phyloP scores from a whole-genome alignment of 2,797 vertebrate genomes.

The Karalla daura region DNA sequence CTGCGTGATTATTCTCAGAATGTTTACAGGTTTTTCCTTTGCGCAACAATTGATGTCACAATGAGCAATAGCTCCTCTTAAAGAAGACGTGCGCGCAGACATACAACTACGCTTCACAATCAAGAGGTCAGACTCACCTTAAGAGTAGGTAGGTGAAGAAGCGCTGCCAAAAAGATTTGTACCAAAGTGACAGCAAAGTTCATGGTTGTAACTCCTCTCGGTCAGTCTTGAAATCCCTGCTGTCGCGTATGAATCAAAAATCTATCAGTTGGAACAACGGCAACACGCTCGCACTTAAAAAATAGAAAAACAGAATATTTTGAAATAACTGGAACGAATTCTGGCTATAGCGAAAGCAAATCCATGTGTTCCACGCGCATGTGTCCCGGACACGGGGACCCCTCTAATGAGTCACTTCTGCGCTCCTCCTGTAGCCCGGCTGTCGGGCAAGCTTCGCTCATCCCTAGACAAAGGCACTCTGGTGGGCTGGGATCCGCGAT shows the following conservation, averaged over 20 bases:
- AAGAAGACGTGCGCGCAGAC: no score
- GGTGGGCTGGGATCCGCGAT: constrained; percentile 58
- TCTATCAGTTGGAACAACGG: not conserved
- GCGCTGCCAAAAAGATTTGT: constrained; percentile 87
- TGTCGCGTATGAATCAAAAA: constrained; percentile 18
- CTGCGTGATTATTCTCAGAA: not conserved
- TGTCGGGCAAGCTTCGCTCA: constrained; percentile 52
- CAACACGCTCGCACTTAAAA: not conserved
- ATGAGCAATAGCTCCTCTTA: no score
- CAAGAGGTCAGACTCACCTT: constrained; percentile 82
- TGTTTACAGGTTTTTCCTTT: no score
- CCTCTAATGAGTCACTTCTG: constrained; percentile 24
- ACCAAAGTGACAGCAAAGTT: constrained; percentile 92
- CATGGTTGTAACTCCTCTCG: constrained; percentile 87
- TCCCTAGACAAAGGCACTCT: constrained; percentile 55
- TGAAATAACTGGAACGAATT: constrained; percentile 36
- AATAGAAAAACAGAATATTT: constrained; percentile 9
- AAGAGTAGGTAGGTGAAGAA: constrained; percentile 88
- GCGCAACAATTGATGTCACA: not conserved
- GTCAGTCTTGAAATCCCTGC: constrained; percentile 50
- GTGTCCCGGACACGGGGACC: constrained; percentile 57
- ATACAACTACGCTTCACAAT: no score
- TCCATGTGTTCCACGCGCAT: constrained; percentile 69
- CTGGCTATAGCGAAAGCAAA: constrained; percentile 66
- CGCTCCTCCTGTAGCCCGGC: constrained; percentile 22